phyloP scores from a whole-genome alignment of 2,113 vertebrate species.

The Symphodus melops region DNA sequence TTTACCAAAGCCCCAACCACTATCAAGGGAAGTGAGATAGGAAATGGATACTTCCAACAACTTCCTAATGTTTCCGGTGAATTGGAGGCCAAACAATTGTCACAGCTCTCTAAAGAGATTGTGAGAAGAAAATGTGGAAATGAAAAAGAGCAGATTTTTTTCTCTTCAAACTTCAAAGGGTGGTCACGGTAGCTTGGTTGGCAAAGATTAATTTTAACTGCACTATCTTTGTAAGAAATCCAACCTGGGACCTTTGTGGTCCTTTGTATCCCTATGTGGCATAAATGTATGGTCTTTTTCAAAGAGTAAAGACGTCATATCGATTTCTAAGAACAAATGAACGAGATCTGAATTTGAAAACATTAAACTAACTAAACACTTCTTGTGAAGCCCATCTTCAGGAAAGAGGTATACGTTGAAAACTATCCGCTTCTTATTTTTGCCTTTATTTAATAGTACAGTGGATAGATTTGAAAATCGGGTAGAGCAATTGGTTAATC shows the following conservation, averaged over 20 bases:
- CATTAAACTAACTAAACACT: too few species aligned
- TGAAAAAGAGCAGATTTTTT: conserved; percentile 10
- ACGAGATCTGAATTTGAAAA: neutral
- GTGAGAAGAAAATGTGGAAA: conserved; percentile 36
- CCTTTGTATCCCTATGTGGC: neutral
- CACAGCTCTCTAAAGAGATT: conserved; percentile 44
- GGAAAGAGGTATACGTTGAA: neutral
- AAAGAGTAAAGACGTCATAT: neutral
- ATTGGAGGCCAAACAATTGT: conserved; percentile 59
- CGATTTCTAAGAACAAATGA: neutral
- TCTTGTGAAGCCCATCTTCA: neutral
- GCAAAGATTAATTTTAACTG: conserved; percentile 11
- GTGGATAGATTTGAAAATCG: too few species aligned
- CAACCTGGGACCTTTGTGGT: conserved; percentile 1
- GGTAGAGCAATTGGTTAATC: too few species aligned
- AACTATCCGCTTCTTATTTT: neutral
- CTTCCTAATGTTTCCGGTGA: conserved; percentile 87
- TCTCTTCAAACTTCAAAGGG: conserved; percentile 19
- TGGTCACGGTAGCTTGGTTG: conserved; percentile 9
- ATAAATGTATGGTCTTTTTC: neutral
- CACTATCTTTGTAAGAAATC: conserved; percentile 32
- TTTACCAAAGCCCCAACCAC: conserved; percentile 68
- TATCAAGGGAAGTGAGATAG: conserved; percentile 80
- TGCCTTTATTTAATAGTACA: too few species aligned
- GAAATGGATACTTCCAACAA: conserved; percentile 88